phyloP scores from a whole-genome alignment of 2,888 invertebrate genomes.

The Drosophila crucigera region DNA sequence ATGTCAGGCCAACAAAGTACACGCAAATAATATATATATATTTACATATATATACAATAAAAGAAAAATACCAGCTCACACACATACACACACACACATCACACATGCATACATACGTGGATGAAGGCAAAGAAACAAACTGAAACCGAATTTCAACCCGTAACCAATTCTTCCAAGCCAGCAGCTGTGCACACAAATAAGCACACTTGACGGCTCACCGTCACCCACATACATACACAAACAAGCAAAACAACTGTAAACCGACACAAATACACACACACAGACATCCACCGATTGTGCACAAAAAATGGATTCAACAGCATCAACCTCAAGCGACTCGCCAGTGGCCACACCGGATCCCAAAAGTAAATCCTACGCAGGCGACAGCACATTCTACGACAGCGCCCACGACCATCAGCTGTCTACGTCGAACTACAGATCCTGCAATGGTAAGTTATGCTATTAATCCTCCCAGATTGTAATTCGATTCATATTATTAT shows the following conservation, averaged over 20 bases:
- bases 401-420: constrained; percentile 82
- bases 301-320: constrained; percentile 62
- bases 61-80: background rate
- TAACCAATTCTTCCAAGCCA: constrained; percentile 73
- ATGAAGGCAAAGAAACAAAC: constrained; percentile 29
- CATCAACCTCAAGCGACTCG: constrained; percentile 59
- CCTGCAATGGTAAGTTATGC: constrained; percentile 75
- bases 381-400: constrained; percentile 78
- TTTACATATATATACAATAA: constrained; percentile 4
- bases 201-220: constrained; percentile 22
- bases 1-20: constrained; percentile 34
- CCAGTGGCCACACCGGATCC: constrained; percentile 50
- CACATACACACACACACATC: constrained; percentile 17
- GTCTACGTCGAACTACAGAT: constrained; percentile 69
- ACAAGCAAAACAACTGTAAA: constrained; percentile 6
- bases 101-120: constrained; percentile 28
- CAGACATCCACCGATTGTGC: constrained; percentile 44
- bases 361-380: constrained; percentile 46
- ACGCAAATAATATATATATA: constrained; percentile 27
- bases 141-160: constrained; percentile 71
- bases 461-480: background rate
- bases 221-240: constrained; percentile 3
- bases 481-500: background rate
- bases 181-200: constrained; percentile 59
- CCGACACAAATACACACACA: constrained; percentile 4